Evolutionary conservation across 2,797 vertebrate species (phyloP).

Genomic region (Pangasius larnaudii): DNA sequence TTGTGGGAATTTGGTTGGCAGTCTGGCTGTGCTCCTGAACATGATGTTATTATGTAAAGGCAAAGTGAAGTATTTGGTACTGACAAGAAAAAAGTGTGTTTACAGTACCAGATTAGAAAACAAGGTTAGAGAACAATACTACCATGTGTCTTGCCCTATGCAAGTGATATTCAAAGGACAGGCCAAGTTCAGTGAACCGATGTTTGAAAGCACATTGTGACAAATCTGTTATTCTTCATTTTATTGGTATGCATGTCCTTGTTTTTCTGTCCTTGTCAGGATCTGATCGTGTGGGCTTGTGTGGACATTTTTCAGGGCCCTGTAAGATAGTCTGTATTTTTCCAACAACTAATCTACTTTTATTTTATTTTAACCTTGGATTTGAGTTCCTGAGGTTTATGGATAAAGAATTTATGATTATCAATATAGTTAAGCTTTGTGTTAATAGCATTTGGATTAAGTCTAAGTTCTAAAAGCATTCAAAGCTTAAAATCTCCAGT

Average conservation of each 20-base stretch:
- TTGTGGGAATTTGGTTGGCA: slow-evolving; percentile 27
- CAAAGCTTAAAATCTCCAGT: neutral
- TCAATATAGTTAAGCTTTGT: neutral
- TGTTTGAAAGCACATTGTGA: neutral
- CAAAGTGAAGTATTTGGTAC: neutral
- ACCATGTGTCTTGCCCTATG: neutral
- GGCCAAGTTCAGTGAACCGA: neutral
- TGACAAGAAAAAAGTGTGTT: neutral
- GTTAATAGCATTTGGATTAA: neutral
- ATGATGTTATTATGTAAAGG: neutral
- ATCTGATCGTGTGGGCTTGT: slow-evolving; percentile 9
- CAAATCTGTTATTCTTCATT: slow-evolving; percentile 3
- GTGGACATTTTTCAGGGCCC: slow-evolving; percentile 1
- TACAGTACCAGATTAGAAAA: neutral
- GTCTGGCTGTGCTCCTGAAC: neutral
- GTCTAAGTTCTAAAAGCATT: neutral
- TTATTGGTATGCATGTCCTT: slow-evolving; percentile 15
- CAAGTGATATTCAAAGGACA: neutral
- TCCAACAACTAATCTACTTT: neutral
- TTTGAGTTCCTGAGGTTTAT: neutral
- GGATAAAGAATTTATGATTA: neutral
- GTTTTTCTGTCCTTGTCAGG: slow-evolving; percentile 32
- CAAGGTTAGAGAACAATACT: neutral
- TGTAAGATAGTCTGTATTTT: slow-evolving; percentile 3
- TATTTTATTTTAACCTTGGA: slow-evolving; percentile 24